Percentiles rank a stretch among this genome's conserved stretches.
Conservation (phyloP, 2,797 vertebrate genomes). For the Chromis chromis region DNA sequence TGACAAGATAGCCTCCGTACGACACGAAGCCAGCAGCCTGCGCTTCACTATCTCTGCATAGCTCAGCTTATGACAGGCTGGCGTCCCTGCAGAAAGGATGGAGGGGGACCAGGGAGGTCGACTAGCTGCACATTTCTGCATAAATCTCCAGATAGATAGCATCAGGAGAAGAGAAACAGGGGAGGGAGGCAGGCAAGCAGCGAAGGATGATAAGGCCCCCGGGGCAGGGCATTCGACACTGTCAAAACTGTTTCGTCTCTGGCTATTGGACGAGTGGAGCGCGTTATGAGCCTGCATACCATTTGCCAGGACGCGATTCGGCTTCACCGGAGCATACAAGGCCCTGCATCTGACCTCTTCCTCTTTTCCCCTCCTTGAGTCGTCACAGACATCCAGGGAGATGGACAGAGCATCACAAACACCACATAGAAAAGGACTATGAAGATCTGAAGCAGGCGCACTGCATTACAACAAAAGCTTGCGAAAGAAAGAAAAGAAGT, state of each 20-base stretch:
- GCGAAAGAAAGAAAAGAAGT: neutral
- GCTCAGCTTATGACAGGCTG: conserved; percentile 81
- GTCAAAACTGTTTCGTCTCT: conserved; percentile 81
- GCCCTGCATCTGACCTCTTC: conserved; percentile 74
- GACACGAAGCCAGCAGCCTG: conserved; percentile 77
- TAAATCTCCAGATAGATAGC: conserved; percentile 84
- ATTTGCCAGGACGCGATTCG: conserved; percentile 77
- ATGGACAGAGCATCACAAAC: conserved; percentile 62
- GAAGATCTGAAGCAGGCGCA: conserved; percentile 31
- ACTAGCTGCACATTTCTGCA: conserved; percentile 80
- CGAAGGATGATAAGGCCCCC: conserved; percentile 80
- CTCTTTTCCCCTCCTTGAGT: conserved; percentile 51
- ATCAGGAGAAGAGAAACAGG: conserved; percentile 77
- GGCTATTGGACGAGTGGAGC: conserved; percentile 80
- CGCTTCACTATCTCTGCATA: conserved; percentile 78
- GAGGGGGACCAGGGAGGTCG: conserved; percentile 78
- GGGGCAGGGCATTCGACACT: conserved; percentile 81
- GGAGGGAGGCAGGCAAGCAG: conserved; percentile 75
- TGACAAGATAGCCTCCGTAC: conserved; percentile 73
- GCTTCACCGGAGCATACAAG: conserved; percentile 78
- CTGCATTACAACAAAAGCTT: neutral
- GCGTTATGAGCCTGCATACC: conserved; percentile 79
- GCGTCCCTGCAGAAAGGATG: conserved; percentile 80
- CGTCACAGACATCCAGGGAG: conserved; percentile 61
- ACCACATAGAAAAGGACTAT: conserved; percentile 24